Base-by-base conservation (phyloP, 2,113 vertebrate species). In the Talpa occidentalis region DNA sequence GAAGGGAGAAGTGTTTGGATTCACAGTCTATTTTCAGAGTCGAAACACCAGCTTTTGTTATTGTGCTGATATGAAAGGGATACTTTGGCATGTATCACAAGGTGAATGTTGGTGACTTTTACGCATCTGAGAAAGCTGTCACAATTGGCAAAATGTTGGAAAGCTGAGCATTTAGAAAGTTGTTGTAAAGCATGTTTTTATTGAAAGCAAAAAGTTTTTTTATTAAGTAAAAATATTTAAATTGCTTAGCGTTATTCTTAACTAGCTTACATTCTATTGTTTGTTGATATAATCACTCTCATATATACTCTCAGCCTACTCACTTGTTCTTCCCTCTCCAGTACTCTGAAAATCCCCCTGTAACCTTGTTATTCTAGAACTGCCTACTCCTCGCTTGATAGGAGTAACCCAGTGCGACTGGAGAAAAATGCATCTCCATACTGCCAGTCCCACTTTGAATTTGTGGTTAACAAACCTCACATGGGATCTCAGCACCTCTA, bases 121-220 rank as follows among this genome's bases (percentile, higher is more conserved):
- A 59, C 21, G 60, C 6, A 82, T 49, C 32, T 30, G 52, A 91
- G 74, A 42, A 49, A 90, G 66, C 11, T n/a, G 1, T 70, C 56
- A 69, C 21, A 94, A 10, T 73, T 91, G 72, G 32, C 32, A 86
- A 42, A 49, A 69, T 19, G 19, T 60, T 81, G 40, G 16, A 26
- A 85, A 86, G 69, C n/a, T 64, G 72, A 73, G 21, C 66, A n/a
- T 84, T 35, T 80, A 54, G 76, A 93, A 64, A n/a, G 59, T 32
- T 56, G 37, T 64, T 85, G n/a, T 35, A 89, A n/a, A 62, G 64
- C 10, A 62, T 69, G 49, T 78, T 35, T 60, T 73, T 17, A 59
- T 49, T 40, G 59, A 88, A 88, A 89, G 37, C 14, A 66, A 59
- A 85, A 59, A 49, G 6, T 3, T 56, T 54, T 79, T 90, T 60